Evolutionary conservation across 2,888 invertebrate genomes (phyloP), one percentile per base, ranked within the genome.

Genomic region (Meteorus cinctellus): DNA sequence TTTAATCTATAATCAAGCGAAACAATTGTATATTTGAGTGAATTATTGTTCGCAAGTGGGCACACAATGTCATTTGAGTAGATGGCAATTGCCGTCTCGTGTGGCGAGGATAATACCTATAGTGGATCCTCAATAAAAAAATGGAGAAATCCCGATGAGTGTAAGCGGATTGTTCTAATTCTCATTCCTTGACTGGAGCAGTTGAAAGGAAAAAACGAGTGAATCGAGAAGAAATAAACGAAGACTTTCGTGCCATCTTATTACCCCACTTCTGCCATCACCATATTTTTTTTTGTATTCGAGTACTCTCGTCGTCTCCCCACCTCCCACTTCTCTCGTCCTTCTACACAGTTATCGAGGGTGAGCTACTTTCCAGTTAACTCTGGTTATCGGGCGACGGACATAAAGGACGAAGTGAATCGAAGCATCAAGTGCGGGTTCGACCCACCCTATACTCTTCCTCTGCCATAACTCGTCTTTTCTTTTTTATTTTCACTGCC

Each of bases 361-460:
- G 48, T 24, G 31, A 55, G 29, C 67, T 77, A 77, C 77, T 81
- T 75, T 72, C 69, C 68, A 78, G 80, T 82, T 82, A 84, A 81
- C 79, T 69, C 70, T 72, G 79, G 79, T 81, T 82, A 83, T 81
- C 78, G 71, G 79, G 72, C 41, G 34, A 59, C 41, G 51, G 27
- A 59, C 29, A 75, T 71, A 73, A 70, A 75, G 62, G 68, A 75
- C 81, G 66, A 81, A 82, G 81, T 81, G 81, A 83, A 84, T 84
- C 82, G 82, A 84, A 83, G 82, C 78, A 72, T 34, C 71, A 74
- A 74, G 24, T 74, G 78, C 41, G 36, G 60, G 31, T 55, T 27
- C 34, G 12, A 8, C n/a, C 27, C 48, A 48, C n/a, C n/a, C 48
- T 19, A 19, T 51, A n/a, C n/a, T n/a, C 16, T 51, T 45, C 45